Conservation (phyloP, 2,797 vertebrate genomes). For the Danio aesculapii region DNA sequence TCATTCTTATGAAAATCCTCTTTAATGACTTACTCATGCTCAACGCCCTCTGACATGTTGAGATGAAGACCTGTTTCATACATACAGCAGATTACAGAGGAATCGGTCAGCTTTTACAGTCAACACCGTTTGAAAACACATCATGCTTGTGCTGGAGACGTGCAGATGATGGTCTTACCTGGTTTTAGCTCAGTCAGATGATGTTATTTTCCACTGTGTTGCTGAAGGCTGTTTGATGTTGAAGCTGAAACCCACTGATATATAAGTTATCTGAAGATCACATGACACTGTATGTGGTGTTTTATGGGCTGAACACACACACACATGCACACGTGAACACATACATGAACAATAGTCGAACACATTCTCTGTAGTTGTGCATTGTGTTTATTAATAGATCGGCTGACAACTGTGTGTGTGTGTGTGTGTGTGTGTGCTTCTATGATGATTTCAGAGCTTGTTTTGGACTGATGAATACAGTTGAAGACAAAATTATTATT, state of each 20-base stretch:
- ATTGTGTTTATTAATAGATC: conserved; percentile 75
- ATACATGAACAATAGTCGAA: conserved; percentile 70
- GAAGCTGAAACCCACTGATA: conserved; percentile 68
- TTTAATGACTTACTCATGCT: conserved; percentile 84
- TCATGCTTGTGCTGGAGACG: neutral
- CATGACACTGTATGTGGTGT: conserved; percentile 70
- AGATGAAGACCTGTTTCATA: conserved; percentile 66
- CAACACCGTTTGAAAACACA: neutral
- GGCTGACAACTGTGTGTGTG: conserved; percentile 51
- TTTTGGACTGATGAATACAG: conserved; percentile 40
- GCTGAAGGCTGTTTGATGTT: conserved; percentile 39
- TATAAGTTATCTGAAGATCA: conserved; percentile 79
- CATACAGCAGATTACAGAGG: neutral
- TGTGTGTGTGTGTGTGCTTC: conserved; percentile 53
- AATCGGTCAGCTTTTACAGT: neutral
- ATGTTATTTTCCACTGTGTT: conserved; percentile 18
- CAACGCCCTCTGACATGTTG: conserved; percentile 89
- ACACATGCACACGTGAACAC: neutral
- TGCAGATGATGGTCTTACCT: conserved; percentile 42
- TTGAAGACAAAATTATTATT: too few relatives aligned
- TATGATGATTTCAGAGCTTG: conserved; percentile 45
- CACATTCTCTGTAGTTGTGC: conserved; percentile 67
- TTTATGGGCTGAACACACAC: conserved; percentile 65
- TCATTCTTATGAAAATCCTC: neutral
- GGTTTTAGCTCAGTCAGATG: neutral